phyloP scores from a whole-genome alignment of 2,797 vertebrate species.

The Setipinna tenuifilis region DNA sequence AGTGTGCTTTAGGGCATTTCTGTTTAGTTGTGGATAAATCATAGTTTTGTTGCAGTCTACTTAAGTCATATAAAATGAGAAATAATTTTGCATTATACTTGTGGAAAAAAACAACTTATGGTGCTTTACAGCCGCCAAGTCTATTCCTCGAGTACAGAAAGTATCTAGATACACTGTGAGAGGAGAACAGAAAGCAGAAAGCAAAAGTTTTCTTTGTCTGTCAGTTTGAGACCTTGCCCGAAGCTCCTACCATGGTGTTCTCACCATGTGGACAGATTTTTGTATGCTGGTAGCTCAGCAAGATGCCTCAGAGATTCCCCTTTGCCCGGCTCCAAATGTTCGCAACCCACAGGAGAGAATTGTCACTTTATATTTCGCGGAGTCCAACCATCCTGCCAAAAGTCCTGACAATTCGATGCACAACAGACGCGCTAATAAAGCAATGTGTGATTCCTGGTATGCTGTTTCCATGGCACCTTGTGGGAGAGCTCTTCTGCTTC shows the following conservation, averaged over 20 bases:
- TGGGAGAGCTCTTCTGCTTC: background rate
- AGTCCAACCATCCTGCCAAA: background rate
- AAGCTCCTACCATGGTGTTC: background rate
- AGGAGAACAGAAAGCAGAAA: too few species aligned
- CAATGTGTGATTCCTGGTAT: background rate
- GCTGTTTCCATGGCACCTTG: background rate
- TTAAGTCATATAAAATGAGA: background rate
- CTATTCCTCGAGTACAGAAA: background rate
- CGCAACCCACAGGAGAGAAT: background rate
- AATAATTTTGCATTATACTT: background rate
- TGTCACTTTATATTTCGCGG: background rate
- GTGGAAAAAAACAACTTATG: background rate
- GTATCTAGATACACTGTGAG: too few species aligned
- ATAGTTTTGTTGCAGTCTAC: background rate
- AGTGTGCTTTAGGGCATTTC: background rate
- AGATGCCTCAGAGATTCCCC: background rate
- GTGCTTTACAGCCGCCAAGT: background rate
- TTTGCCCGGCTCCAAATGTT: background rate
- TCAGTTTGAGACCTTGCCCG: background rate
- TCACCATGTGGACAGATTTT: background rate
- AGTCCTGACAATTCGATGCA: background rate
- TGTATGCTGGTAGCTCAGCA: background rate
- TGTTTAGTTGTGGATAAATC: background rate
- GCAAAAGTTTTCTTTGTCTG: background rate
- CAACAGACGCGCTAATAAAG: background rate